Evolutionary conservation across 1,140 invertebrate species (phyloP), one percentile per base, ranked within the genome.

Genomic region (Drosophila arawakana): DNA sequence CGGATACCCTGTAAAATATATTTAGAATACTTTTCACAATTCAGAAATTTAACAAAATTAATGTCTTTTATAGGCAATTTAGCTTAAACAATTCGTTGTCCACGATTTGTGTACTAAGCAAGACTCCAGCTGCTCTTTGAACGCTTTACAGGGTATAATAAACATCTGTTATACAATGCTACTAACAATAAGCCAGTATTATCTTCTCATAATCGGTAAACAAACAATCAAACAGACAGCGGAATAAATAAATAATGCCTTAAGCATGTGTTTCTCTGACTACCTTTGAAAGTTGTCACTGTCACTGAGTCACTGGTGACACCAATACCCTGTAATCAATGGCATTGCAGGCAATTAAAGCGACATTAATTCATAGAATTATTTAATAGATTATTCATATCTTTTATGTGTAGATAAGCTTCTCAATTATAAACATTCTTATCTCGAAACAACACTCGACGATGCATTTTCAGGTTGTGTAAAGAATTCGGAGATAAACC

Each of bases 191-290:
- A 41, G 21, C 7, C 10, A 35, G 21, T 34, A 25, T 25, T 11
- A 25, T 13, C n/a, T 55, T 2, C 34, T 54, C 8, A 10, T 10
- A 34, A 50, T 13, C 7, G 50, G 30, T 43, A 34, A 15, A 18
- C 13, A 54, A 52, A 60, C 44, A 62, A 21, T 65, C 25, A n/a
- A 52, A 60, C 43, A 25, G 52, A 58, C 54, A 37, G 47, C 7
- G 52, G 34, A 37, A 58, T 21, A 67, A 58, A 47, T 39, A 58
- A 58, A 39, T 49, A 67, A 39, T 59, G 25, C 2, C 25, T 30
- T 30, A 0, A 30, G 25, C 25, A 30, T 30, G 18, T 21, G 18
- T 21, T 21, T 21, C 18, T 21, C 18, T 2, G 1, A 21, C 18
- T 21, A 21, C 18, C 18, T 1, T 21, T 21, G 18, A 21, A 21